A percentile compares a stretch with the other conserved stretches of the same genome.
phyloP scores from a whole-genome alignment of 2,797 vertebrate genomes.

The Oceanodroma leucorhoa region DNA sequence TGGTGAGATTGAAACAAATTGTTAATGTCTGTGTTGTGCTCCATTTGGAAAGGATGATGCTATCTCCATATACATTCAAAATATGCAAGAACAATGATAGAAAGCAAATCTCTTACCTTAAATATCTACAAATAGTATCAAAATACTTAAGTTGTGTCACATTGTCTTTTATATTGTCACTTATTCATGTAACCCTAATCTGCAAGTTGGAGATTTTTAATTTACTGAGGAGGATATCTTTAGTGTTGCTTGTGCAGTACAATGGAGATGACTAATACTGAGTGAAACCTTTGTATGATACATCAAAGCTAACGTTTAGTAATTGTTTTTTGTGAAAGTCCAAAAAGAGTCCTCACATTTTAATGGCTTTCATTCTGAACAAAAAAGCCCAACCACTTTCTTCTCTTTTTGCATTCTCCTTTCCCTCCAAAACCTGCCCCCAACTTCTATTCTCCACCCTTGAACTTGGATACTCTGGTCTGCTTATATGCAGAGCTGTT shows the following conservation, averaged over 20 bases:
- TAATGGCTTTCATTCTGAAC: background rate
- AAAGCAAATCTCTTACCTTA: background rate
- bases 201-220: background rate
- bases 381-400: background rate
- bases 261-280: background rate
- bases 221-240: background rate
- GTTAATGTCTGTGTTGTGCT: background rate
- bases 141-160: background rate
- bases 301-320: background rate
- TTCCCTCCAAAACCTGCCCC: background rate
- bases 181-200: background rate
- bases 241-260: background rate
- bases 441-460: rapidly evolving
- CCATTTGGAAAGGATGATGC: background rate
- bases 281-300: background rate
- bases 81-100: background rate
- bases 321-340: background rate
- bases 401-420: background rate
- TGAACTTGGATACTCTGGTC: background rate
- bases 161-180: background rate
- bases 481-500: background rate
- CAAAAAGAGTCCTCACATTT: background rate
- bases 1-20: background rate
- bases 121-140: background rate
- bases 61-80: background rate